These are phyloP conservation scores for Stenurella melanura DNA, from an alignment of 2,888 invertebrate genomes.

Conservation along the genomic window DNA sequence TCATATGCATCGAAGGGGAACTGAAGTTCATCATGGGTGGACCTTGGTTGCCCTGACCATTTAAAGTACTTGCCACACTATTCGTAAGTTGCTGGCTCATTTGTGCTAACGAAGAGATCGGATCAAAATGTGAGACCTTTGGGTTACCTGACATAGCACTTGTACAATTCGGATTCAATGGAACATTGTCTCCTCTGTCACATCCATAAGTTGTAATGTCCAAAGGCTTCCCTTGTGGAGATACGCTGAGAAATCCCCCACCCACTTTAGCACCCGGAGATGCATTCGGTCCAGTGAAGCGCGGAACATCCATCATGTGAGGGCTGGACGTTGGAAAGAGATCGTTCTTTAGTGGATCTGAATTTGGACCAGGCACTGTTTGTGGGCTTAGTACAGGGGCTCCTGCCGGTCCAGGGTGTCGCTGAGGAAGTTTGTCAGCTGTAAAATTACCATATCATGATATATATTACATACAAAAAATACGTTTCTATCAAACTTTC, in stretches of 20 bases:
- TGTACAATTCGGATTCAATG: slow-evolving; percentile 80
- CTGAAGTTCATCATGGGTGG: slow-evolving; percentile 76
- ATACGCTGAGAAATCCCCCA: slow-evolving; percentile 72
- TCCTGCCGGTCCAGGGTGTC: slow-evolving; percentile 66
- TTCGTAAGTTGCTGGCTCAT: slow-evolving; percentile 95
- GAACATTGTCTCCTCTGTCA: slow-evolving; percentile 78
- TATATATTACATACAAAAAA: background rate
- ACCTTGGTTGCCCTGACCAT: slow-evolving; percentile 75
- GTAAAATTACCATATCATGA: slow-evolving; percentile 37
- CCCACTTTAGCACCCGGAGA: slow-evolving; percentile 71
- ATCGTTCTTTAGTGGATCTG: slow-evolving; percentile 70
- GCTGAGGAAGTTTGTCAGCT: slow-evolving; percentile 69
- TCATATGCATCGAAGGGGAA: slow-evolving; percentile 74
- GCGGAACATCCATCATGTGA: slow-evolving; percentile 74
- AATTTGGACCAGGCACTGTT: slow-evolving; percentile 70
- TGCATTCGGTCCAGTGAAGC: slow-evolving; percentile 73
- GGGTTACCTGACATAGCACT: slow-evolving; percentile 76
- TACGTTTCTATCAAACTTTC: too few species aligned
- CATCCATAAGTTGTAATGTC: slow-evolving; percentile 72
- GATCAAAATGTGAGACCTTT: slow-evolving; percentile 88
- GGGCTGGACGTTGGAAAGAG: slow-evolving; percentile 71
- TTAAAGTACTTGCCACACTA: slow-evolving; percentile 79
- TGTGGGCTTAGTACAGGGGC: slow-evolving; percentile 71
- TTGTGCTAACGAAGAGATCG: slow-evolving; percentile 94
- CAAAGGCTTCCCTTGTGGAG: slow-evolving; percentile 70